phyloP scores from a whole-genome alignment of 2,797 vertebrate genomes.

The Tenualosa thibaudeaui region DNA sequence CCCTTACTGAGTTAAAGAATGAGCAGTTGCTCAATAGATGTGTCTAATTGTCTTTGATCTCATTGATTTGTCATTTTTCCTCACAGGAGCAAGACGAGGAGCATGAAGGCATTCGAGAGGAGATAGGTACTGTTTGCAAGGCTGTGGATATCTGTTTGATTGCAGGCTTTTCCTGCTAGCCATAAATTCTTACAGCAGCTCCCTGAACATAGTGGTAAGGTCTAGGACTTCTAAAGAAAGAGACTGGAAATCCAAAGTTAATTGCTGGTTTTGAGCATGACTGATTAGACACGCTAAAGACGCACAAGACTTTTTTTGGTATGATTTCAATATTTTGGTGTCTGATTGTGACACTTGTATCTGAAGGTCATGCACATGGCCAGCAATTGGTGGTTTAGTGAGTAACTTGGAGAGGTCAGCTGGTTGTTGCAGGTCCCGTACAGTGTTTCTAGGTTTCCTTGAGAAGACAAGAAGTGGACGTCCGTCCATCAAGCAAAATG shows the following conservation, averaged over 20 bases:
- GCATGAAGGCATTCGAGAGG: conserved; percentile 72
- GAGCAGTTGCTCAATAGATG: no score
- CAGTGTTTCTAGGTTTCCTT: conserved; percentile 75
- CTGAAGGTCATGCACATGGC: conserved; percentile 56
- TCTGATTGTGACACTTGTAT: not conserved
- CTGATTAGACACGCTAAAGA: not conserved
- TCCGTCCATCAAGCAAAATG: conserved; percentile 11
- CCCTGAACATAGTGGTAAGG: conserved; percentile 65
- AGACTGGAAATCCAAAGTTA: conserved; percentile 94
- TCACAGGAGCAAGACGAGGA: conserved; percentile 67
- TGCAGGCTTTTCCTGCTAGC: conserved; percentile 27
- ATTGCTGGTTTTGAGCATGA: conserved; percentile 84
- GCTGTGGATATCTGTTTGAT: conserved; percentile 45
- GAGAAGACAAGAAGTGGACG: conserved; percentile 61
- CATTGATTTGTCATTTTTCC: not conserved
- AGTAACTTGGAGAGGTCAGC: conserved; percentile 55
- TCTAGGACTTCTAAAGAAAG: conserved; percentile 74
- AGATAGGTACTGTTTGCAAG: conserved; percentile 88
- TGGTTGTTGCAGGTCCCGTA: conserved; percentile 68
- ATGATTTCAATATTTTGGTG: conserved; percentile 60
- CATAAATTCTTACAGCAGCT: conserved; percentile 51
- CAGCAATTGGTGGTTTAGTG: conserved; percentile 69
- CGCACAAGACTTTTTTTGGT: not conserved
- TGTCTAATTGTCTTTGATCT: not conserved
- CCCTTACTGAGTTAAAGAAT: no score